A percentile compares a stretch with the other conserved stretches of the same genome.
phyloP scores from a whole-genome alignment of 2,888 invertebrate species.

The Pachycephus smyrnensis region DNA sequence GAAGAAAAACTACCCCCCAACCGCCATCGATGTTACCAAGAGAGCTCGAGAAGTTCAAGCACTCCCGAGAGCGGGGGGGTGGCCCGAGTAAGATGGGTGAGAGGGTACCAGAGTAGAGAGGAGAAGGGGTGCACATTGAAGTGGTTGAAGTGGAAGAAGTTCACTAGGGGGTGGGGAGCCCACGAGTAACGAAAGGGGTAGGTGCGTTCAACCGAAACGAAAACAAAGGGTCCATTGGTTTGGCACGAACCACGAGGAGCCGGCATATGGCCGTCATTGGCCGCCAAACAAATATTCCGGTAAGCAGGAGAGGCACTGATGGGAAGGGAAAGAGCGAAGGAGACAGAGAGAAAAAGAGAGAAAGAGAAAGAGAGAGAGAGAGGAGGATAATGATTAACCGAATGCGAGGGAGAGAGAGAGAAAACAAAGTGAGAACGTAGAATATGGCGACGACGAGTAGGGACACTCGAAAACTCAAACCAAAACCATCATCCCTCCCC shows the following conservation, averaged over 20 bases:
- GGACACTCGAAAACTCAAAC: background rate
- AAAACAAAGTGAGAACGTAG: conserved; percentile 1
- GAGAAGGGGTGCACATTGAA: background rate
- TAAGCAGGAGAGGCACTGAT: conserved; percentile 18
- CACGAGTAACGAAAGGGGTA: conserved; percentile 16
- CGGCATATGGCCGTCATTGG: conserved; percentile 54
- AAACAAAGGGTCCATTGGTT: conserved; percentile 56
- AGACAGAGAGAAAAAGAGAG: conserved; percentile 17
- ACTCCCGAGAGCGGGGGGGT: background rate
- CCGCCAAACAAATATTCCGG: conserved; percentile 48
- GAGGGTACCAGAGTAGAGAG: background rate
- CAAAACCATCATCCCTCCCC: conserved; percentile 21
- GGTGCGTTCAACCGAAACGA: conserved; percentile 51
- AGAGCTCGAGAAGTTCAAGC: background rate
- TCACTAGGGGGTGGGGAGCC: background rate
- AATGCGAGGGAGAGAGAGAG: conserved; percentile 17
- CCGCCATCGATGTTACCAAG: background rate
- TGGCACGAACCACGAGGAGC: conserved; percentile 28
- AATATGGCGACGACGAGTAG: conserved; percentile 5
- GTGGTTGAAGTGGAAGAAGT: conserved; percentile 12
- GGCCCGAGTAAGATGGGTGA: background rate
- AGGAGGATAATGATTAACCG: conserved; percentile 13
- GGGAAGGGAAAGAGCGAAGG: conserved; percentile 5
- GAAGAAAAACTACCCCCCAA: background rate
- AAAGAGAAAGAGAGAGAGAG: conserved; percentile 17